Base-by-base conservation (phyloP, 1,140 invertebrate species). In the Cyclina sinensis region DNA sequence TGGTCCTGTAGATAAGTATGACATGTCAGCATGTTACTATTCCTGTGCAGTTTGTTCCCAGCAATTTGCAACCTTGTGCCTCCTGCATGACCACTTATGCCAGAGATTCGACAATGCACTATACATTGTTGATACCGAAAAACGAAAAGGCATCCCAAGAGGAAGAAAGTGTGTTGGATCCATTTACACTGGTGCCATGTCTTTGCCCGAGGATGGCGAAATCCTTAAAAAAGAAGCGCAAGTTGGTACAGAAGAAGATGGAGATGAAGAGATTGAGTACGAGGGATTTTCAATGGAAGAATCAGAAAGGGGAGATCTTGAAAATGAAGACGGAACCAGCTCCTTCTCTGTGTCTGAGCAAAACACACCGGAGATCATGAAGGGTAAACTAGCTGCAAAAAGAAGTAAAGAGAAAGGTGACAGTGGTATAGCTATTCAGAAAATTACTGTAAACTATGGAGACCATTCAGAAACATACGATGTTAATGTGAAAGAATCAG, bases 401-500 rank as follows among this genome's bases (percentile, higher is more conserved):
- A 27, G 37, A 70, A 14, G 11, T 35, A 24, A 14, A 30, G 21
- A 43, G 21, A 73, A 73, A 39, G 73, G 35, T 48, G 74, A 48
- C 54, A 39, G 14, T 70, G 32, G 35, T 37, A 70, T 70, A 9
- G 65, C 9, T 70, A 78, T 78, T 21, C 46, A 78, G 30, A 78
- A 51, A 35, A 78, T 78, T 18, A 78, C 74, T 35, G 74, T 78
- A 18, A 78, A 78, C 5, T 78, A 9, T 54, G 74, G 74, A 78
- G 24, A 35, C 35, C 43, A 54, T 30, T 30, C 43, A 32, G 48
- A 78, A 32, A 78, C 74, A 21, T 78, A 78, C 32, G 74, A 78
- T 32, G 21, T 78, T 54, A 35, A 37, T 12, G 5, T 35, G 7
- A 70, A 70, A 4, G 35, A 32, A 32, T 30, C 27, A 32, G 21